phyloP scores from a whole-genome alignment of 2,797 vertebrate genomes.

The Artibeus lituratus region DNA sequence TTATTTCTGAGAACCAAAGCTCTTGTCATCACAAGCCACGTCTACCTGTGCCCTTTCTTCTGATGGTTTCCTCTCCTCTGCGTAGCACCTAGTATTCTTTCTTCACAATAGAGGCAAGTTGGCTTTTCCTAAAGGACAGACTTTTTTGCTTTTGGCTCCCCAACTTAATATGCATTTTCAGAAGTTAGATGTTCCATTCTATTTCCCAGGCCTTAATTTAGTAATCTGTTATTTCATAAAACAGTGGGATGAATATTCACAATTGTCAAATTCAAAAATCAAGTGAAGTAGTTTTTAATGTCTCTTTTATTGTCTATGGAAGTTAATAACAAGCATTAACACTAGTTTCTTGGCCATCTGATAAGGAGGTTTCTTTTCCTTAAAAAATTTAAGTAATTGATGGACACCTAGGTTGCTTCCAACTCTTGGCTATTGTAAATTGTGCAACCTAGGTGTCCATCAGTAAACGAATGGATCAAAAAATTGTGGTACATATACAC shows the following conservation, averaged over 20 bases:
- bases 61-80: background rate
- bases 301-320: background rate
- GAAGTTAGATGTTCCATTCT: background rate
- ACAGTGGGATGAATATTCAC: background rate
- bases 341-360: background rate
- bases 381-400: no score
- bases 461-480: no score
- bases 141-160: background rate
- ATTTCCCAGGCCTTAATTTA: background rate
- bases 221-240: background rate
- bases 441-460: no score
- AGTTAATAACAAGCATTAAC: background rate
- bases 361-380: background rate
- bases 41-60: background rate
- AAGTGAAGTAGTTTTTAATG: background rate
- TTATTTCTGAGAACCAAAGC: conserved; percentile 2
- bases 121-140: background rate
- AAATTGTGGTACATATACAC: no score
- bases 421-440: no score
- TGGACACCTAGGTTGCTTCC: no score
- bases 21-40: background rate
- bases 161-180: background rate
- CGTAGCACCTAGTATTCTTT: background rate
- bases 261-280: background rate
- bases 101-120: background rate